Percentiles rank a stretch among this genome's conserved stretches.
These are phyloP conservation scores for Trichogramma pretiosum DNA, from an alignment of 1,140 invertebrate genomes.

Conservation along the genomic window DNA sequence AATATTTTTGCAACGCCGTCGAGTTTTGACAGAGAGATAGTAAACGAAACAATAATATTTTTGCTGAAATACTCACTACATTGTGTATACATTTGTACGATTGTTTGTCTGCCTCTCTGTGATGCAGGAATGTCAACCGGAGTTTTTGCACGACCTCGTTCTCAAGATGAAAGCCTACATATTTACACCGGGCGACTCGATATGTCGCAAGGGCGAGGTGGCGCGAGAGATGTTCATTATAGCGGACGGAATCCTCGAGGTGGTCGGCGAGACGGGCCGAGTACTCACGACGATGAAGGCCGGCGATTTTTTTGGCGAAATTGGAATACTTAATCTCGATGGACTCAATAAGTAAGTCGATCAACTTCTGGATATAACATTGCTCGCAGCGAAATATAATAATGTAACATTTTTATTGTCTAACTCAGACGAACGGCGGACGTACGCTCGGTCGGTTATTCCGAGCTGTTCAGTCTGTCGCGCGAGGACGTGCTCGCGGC, in stretches of 20 bases:
- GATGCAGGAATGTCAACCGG: conserved; percentile 93
- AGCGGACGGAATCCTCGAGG: conserved; percentile 91
- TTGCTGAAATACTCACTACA: too few relatives aligned
- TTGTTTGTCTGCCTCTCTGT: conserved; percentile 10
- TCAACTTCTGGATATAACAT: background rate
- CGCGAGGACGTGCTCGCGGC: conserved; percentile 89
- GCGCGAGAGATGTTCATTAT: conserved; percentile 98
- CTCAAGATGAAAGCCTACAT: conserved; percentile 97
- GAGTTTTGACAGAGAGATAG: too few relatives aligned
- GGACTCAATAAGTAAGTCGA: conserved; percentile 83
- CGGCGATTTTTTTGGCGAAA: conserved; percentile 96
- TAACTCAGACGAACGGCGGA: conserved; percentile 79
- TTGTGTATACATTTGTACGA: too few relatives aligned
- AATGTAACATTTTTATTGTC: too few relatives aligned
- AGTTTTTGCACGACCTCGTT: conserved; percentile 92
- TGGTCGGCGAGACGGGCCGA: conserved; percentile 85
- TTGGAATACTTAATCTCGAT: conserved; percentile 91
- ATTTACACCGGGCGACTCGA: conserved; percentile 92
- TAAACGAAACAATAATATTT: too few relatives aligned
- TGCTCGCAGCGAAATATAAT: background rate
- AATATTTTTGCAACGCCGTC: too few relatives aligned
- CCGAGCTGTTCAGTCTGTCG: conserved; percentile 89
- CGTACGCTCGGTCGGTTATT: conserved; percentile 90
- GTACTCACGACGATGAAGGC: conserved; percentile 94
- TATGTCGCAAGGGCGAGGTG: conserved; percentile 89